These are phyloP conservation scores for Nasonia giraulti DNA, from an alignment of 1,140 invertebrate species.

Conservation along the genomic window DNA sequence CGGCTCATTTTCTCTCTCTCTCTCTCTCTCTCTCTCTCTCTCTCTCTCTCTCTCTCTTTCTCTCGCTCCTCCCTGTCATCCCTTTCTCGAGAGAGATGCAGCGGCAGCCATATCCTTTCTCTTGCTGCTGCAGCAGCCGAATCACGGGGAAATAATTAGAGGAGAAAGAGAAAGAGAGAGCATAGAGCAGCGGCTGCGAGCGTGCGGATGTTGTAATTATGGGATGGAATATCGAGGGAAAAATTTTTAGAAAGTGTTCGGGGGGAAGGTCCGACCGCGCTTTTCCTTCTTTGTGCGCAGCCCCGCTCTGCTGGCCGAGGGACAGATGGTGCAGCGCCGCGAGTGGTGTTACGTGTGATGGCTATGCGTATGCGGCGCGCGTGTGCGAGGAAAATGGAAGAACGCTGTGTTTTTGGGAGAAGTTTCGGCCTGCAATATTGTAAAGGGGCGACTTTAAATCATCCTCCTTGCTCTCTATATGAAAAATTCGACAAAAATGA, in stretches of 20 bases:
- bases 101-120: constrained; percentile 26
- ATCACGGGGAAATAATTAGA: constrained; percentile 36
- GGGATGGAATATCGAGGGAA: neutral
- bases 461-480: no score
- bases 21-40: constrained; percentile 19
- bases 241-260: constrained; percentile 37
- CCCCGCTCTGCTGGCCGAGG: neutral
- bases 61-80: constrained; percentile 36
- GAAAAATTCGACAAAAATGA: neutral
- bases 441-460: no score
- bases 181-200: no score
- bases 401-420: neutral
- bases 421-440: neutral
- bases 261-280: neutral
- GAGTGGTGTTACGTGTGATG: neutral
- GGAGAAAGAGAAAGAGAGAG: neutral
- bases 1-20: constrained; percentile 34
- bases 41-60: constrained; percentile 40
- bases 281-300: neutral
- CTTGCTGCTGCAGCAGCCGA: neutral
- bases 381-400: neutral
- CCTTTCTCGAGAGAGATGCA: neutral
- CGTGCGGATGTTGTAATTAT: constrained; percentile 26
- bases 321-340: neutral
- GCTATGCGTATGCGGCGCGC: no score